Conservation (phyloP, 2,888 invertebrate species). For the Idaea dimidiata region DNA sequence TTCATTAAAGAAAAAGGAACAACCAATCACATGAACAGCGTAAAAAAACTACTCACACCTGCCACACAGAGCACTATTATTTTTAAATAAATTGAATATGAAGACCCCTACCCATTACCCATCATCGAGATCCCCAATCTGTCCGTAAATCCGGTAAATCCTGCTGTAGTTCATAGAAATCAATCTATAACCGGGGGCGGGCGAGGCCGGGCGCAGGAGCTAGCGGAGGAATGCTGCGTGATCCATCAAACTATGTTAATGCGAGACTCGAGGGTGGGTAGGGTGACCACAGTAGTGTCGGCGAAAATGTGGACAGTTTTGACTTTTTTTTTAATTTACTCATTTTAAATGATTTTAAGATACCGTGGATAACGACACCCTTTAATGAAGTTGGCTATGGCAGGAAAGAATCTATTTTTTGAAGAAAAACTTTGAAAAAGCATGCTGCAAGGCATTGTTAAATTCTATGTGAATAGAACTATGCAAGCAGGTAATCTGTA, state of each 20-base stretch:
- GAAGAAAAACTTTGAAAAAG: too few species aligned
- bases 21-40: too few species aligned
- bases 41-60: not conserved
- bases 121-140: not conserved
- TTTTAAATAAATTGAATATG: not conserved
- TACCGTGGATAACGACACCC: too few species aligned
- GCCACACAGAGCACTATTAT: not conserved
- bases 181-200: not conserved
- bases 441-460: too few species aligned
- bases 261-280: not conserved
- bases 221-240: not conserved
- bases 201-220: not conserved
- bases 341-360: too few species aligned
- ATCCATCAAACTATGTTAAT: conserved; percentile 1
- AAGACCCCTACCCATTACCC: not conserved
- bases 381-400: too few species aligned
- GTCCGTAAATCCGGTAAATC: not conserved
- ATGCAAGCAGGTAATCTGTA: too few species aligned
- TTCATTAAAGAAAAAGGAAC: not conserved
- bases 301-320: not conserved
- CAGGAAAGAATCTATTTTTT: too few species aligned
- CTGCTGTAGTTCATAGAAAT: not conserved
- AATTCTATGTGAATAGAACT: too few species aligned
- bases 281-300: not conserved
- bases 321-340: too few species aligned